Conservation (phyloP, 2,888 invertebrate species). For the Cheilosia vulpina region DNA sequence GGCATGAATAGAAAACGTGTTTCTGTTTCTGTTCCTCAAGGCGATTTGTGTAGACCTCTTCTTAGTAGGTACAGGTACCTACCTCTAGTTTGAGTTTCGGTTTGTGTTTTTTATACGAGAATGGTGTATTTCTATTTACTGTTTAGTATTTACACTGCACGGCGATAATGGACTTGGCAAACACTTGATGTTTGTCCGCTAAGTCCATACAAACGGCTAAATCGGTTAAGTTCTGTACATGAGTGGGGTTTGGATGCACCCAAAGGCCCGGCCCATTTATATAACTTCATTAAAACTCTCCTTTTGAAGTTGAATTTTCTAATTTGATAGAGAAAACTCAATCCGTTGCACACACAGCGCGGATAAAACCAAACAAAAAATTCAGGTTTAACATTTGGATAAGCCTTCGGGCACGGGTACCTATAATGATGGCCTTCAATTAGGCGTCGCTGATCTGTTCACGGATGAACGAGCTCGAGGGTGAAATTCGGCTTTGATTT, state of each 20-base stretch:
- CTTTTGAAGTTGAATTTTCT: constrained; percentile 40
- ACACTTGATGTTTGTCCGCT: constrained; percentile 51
- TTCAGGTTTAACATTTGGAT: constrained; percentile 23
- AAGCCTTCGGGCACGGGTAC: background rate
- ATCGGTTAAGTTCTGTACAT: background rate
- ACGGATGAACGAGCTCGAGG: constrained; percentile 57
- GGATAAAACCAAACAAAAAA: background rate
- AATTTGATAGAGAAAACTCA: constrained; percentile 28
- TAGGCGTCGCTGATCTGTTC: constrained; percentile 59
- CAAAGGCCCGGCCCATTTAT: background rate
- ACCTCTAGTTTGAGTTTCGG: background rate
- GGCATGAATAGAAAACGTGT: constrained; percentile 50
- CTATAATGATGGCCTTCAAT: constrained; percentile 35
- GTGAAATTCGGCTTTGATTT: constrained; percentile 60
- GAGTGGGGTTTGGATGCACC: constrained; percentile 10
- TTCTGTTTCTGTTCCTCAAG: constrained; percentile 61
- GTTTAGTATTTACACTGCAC: constrained; percentile 23
- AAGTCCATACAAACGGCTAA: constrained; percentile 47
- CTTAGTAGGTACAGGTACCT: constrained; percentile 10
- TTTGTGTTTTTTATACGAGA: constrained; percentile 19
- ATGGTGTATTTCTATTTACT: constrained; percentile 3
- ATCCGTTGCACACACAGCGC: background rate
- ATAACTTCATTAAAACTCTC: constrained; percentile 46
- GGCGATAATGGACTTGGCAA: constrained; percentile 50
- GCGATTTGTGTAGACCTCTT: constrained; percentile 43